Evolutionary conservation across 2,113 vertebrate genomes (phyloP).

Genomic region (Oncorhynchus clarkii): DNA sequence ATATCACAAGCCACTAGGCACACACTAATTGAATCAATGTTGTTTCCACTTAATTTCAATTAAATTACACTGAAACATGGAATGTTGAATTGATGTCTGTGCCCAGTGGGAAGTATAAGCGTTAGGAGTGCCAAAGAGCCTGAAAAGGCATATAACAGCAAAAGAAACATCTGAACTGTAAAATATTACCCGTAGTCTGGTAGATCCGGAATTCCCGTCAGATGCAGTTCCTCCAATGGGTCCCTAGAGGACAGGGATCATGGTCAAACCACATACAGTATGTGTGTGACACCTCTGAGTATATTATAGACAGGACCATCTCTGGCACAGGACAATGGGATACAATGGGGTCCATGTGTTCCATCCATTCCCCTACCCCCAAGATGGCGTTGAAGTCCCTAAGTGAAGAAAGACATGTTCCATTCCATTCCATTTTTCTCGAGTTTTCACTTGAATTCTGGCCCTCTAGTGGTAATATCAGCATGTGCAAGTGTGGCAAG

Average conservation of each 20-base stretch:
- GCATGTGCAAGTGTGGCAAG: too few relatives aligned
- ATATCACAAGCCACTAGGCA: too few relatives aligned
- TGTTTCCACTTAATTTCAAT: too few relatives aligned
- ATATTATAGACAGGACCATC: not conserved
- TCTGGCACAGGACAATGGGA: not conserved
- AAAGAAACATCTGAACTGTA: too few relatives aligned
- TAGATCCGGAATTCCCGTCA: conserved; percentile 49
- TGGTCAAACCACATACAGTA: not conserved
- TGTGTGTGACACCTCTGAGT: too few relatives aligned
- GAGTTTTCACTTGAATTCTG: too few relatives aligned
- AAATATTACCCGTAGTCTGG: conserved; percentile 54
- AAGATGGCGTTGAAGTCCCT: conserved; percentile 63
- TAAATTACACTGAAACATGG: too few relatives aligned
- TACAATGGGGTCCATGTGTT: conserved; percentile 35
- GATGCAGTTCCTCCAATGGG: conserved; percentile 53
- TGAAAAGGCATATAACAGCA: too few relatives aligned
- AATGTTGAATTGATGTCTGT: too few relatives aligned
- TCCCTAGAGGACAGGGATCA: conserved; percentile 56
- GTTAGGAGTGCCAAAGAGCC: too few relatives aligned
- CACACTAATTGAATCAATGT: too few relatives aligned
- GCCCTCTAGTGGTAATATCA: not conserved
- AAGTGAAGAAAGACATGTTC: conserved; percentile 12
- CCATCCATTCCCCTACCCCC: conserved; percentile 70
- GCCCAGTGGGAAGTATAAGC: too few relatives aligned
- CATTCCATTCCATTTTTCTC: not conserved